phyloP scores from a whole-genome alignment of 2,888 invertebrate genomes.

The Xanthostigma xanthostigma region DNA sequence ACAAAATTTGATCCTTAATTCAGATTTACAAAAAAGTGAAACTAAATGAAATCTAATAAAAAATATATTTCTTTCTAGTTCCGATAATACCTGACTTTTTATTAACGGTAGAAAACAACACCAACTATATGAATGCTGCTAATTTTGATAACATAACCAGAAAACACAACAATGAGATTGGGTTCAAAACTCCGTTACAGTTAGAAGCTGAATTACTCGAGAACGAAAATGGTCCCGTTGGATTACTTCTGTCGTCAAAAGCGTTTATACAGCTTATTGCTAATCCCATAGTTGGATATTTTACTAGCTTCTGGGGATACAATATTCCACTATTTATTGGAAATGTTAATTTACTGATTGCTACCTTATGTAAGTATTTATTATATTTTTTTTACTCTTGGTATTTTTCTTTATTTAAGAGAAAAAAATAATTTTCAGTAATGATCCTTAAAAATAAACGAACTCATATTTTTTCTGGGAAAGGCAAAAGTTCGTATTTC shows the following conservation, averaged over 20 bases:
- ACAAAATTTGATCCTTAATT: too few relatives aligned
- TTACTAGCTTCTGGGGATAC: conserved; percentile 50
- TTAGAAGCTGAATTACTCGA: conserved; percentile 29
- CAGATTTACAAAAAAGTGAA: too few relatives aligned
- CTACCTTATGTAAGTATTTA: conserved; percentile 46
- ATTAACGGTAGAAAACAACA: conserved; percentile 36
- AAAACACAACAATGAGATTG: neutral
- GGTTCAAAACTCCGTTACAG: conserved; percentile 20
- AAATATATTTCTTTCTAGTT: conserved; percentile 34
- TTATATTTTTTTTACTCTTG: conserved; percentile 9
- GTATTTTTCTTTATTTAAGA: conserved; percentile 3
- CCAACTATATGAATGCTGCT: conserved; percentile 6
- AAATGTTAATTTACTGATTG: conserved; percentile 47
- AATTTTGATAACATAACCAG: neutral
- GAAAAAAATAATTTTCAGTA: neutral
- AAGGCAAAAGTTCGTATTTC: too few relatives aligned
- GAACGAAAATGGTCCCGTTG: conserved; percentile 50
- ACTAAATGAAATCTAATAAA: neutral
- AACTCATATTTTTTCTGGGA: neutral
- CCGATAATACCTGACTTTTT: conserved; percentile 69
- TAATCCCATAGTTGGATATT: conserved; percentile 59
- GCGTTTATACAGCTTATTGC: conserved; percentile 64
- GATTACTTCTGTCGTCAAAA: conserved; percentile 57
- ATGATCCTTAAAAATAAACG: neutral
- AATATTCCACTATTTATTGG: conserved; percentile 52